Evolutionary conservation across 2,888 invertebrate species (phyloP).

Genomic region (Eristalis pertinax): DNA sequence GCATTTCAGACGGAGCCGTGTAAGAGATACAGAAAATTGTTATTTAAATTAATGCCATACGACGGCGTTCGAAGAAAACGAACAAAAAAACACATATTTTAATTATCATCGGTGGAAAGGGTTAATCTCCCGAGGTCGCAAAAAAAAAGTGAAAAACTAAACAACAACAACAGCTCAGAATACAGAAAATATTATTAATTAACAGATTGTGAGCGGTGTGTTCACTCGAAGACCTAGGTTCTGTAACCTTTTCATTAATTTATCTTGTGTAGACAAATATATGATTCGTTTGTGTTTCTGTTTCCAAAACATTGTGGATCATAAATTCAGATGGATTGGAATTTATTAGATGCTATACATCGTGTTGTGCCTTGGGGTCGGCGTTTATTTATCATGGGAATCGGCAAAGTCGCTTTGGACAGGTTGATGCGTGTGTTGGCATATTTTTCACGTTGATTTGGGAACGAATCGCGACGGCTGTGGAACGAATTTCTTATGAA

Average conservation of each 20-base stretch:
- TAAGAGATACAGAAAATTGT: neutral
- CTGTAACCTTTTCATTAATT: slow-evolving; percentile 34
- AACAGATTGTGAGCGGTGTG: neutral
- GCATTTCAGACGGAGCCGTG: slow-evolving; percentile 10
- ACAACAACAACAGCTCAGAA: no score
- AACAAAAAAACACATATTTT: neutral
- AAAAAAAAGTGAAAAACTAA: neutral
- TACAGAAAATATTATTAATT: slow-evolving; percentile 9
- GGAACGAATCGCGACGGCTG: neutral
- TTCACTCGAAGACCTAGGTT: slow-evolving; percentile 19
- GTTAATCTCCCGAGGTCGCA: slow-evolving; percentile 40
- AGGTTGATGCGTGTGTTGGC: neutral
- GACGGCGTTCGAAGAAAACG: slow-evolving; percentile 2
- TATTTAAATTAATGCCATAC: slow-evolving; percentile 37
- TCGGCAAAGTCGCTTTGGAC: neutral
- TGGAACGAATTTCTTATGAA: neutral
- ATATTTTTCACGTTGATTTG: neutral
- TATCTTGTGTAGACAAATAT: neutral
- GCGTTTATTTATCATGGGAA: slow-evolving; percentile 8
- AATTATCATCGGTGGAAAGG: slow-evolving; percentile 36
- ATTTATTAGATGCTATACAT: slow-evolving; percentile 37
- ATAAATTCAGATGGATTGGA: slow-evolving; percentile 45
- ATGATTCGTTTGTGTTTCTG: slow-evolving; percentile 13
- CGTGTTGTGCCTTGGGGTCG: neutral
- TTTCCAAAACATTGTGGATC: slow-evolving; percentile 13